phyloP scores from a whole-genome alignment of 2,797 vertebrate species.

The Chromobotia macracanthus region DNA sequence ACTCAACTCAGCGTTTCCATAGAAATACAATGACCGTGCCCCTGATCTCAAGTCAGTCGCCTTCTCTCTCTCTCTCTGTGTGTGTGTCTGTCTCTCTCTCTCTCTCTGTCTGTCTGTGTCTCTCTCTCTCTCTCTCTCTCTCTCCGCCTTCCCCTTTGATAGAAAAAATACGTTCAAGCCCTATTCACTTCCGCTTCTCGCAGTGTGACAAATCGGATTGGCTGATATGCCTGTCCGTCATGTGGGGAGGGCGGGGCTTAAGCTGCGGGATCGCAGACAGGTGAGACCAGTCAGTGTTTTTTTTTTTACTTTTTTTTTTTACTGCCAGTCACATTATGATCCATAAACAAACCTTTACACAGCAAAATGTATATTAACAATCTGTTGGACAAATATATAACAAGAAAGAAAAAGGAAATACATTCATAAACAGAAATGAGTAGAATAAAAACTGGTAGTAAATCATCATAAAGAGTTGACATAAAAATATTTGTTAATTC shows the following conservation, averaged over 20 bases:
- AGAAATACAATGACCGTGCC: constrained; percentile 24
- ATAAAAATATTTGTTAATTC: too few species aligned
- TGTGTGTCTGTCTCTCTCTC: too few species aligned
- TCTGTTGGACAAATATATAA: too few species aligned
- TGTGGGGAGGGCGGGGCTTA: constrained; percentile 47
- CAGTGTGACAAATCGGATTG: constrained; percentile 74
- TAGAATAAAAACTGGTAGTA: too few species aligned
- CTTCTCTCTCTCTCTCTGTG: not conserved
- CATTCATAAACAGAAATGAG: too few species aligned
- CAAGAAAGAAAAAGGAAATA: too few species aligned
- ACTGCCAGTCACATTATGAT: too few species aligned
- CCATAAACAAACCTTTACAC: too few species aligned
- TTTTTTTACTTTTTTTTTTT: too few species aligned
- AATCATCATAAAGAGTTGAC: too few species aligned
- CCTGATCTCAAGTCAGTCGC: constrained; percentile 51
- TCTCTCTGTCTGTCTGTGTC: too few species aligned
- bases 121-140: constrained; percentile 19
- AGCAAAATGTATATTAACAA: too few species aligned
- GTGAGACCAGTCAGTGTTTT: constrained; percentile 6
- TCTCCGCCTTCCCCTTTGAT: constrained; percentile 35
- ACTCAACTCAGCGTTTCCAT: constrained; percentile 42
- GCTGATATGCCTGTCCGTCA: constrained; percentile 73
- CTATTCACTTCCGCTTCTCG: constrained; percentile 73
- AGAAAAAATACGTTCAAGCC: constrained; percentile 37
- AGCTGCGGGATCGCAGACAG: constrained; percentile 35